Evolutionary conservation across 2,888 invertebrate species (phyloP).

Genomic region (Mylabris sibirica): DNA sequence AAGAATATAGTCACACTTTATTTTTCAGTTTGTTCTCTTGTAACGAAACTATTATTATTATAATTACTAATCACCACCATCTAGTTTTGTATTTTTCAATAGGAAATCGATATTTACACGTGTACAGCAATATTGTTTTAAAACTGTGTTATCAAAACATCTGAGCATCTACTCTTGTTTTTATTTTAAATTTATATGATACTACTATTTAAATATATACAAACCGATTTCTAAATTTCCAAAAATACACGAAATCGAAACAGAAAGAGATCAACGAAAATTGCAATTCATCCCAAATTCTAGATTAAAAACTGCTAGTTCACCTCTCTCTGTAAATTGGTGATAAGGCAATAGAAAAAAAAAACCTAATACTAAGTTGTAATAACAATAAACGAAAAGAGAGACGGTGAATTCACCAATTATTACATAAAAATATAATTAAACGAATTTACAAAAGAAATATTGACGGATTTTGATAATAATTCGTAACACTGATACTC

Average conservation of each 20-base stretch:
- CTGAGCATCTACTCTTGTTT: background rate
- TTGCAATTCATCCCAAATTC: background rate
- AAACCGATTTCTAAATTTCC: background rate
- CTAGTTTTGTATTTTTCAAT: background rate
- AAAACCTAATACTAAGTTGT: background rate
- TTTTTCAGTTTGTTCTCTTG: no score
- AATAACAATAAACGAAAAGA: background rate
- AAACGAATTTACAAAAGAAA: background rate
- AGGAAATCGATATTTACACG: constrained; percentile 1
- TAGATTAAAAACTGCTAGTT: background rate
- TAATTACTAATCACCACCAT: background rate
- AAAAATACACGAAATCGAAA: background rate
- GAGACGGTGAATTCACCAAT: background rate
- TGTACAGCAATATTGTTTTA: background rate
- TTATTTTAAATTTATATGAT: background rate
- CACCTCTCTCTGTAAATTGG: no score
- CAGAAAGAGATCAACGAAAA: background rate
- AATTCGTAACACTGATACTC: background rate
- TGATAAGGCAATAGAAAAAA: no score
- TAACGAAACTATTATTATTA: background rate
- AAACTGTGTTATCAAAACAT: background rate
- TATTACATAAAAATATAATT: background rate
- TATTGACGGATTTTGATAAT: background rate
- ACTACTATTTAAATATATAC: background rate
- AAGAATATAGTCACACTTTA: background rate